Conservation (phyloP, 2,888 invertebrate genomes). For the Drosophila conformis region DNA sequence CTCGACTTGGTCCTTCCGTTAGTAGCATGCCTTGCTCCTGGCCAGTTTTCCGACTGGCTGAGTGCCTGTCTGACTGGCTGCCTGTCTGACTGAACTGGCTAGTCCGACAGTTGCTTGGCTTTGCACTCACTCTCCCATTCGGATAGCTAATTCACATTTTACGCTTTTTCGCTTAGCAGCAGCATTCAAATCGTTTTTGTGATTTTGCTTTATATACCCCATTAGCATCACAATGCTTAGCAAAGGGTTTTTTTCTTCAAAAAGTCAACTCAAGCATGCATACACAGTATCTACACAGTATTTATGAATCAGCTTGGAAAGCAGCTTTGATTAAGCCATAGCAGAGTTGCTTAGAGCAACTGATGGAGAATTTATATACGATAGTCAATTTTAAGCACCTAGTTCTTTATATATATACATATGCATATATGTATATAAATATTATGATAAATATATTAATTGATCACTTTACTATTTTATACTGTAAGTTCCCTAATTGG, state of each 20-base stretch:
- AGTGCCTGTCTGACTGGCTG: not conserved
- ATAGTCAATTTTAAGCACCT: not conserved
- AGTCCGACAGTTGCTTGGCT: constrained; percentile 54
- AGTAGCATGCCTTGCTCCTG: constrained; percentile 5
- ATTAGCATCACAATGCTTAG: not conserved
- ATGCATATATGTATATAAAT: no score
- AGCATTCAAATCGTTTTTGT: constrained; percentile 23
- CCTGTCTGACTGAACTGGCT: constrained; percentile 17
- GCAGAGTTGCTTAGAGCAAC: no score
- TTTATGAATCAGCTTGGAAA: not conserved
- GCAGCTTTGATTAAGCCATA: not conserved
- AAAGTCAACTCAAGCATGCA: not conserved
- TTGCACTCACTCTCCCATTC: constrained; percentile 51
- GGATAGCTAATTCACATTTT: constrained; percentile 70
- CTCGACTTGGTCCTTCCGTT: constrained; percentile 5
- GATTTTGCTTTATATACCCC: constrained; percentile 29
- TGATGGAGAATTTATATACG: not conserved
- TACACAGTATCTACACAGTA: not conserved
- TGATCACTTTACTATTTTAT: not conserved
- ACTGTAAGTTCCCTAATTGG: not conserved
- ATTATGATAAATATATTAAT: not conserved
- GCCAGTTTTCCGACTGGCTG: constrained; percentile 21
- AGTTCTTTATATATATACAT: not conserved
- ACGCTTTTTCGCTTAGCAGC: constrained; percentile 43
- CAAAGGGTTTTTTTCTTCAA: not conserved